Conservation (phyloP, 2,113 vertebrate species). For the Tachuris rubrigastra region DNA sequence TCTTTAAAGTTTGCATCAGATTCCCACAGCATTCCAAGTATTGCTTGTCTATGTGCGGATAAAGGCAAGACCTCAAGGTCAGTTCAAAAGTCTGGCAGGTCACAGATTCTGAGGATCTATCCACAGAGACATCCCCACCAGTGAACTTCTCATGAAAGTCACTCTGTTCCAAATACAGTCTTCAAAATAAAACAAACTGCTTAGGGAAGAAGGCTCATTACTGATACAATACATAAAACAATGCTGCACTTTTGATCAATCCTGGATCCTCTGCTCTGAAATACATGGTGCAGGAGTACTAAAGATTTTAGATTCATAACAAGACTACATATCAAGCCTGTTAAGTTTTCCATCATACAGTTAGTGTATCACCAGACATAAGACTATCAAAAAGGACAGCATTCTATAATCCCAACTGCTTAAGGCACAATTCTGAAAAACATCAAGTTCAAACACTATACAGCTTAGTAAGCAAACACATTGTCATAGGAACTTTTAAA, state of each 20-base stretch:
- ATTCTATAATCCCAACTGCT: neutral
- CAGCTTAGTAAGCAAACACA: neutral
- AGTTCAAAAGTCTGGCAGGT: conserved; percentile 97
- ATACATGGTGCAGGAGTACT: neutral
- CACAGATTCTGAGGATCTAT: conserved; percentile 93
- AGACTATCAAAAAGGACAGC: neutral
- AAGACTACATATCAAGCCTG: neutral
- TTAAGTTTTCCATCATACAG: neutral
- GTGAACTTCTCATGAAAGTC: conserved; percentile 93
- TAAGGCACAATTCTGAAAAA: neutral
- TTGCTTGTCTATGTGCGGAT: conserved; percentile 92
- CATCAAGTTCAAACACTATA: neutral
- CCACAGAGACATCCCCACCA: conserved; percentile 86
- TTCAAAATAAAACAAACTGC: conserved; percentile 58
- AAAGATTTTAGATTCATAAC: neutral
- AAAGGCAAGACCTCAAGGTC: conserved; percentile 92
- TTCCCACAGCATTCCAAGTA: conserved; percentile 96
- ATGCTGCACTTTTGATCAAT: neutral
- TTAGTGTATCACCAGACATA: neutral
- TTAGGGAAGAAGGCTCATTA: neutral
- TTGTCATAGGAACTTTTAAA: neutral
- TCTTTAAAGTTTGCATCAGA: conserved; percentile 94
- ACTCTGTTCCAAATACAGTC: conserved; percentile 92
- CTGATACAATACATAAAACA: neutral
- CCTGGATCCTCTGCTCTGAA: neutral